Evolutionary conservation across 2,797 vertebrate genomes (phyloP).

Genomic region (Dermochelys coriacea): DNA sequence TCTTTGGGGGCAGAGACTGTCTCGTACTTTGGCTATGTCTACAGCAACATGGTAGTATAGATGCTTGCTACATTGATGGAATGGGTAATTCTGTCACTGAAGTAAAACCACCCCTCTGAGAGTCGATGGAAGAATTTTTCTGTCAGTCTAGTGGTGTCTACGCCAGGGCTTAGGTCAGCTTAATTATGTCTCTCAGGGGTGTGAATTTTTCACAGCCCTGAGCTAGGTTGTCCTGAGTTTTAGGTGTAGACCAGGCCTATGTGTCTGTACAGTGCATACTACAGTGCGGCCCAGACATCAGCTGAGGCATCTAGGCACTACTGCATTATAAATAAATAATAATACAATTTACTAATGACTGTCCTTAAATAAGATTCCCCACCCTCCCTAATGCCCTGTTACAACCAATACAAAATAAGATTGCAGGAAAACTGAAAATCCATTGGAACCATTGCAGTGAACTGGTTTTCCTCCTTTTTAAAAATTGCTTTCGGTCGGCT

Average conservation of each 20-base stretch:
- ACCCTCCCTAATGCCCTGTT: not conserved
- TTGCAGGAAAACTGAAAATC: not conserved
- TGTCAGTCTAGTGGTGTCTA: not conserved
- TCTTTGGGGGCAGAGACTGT: not conserved
- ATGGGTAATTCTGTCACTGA: not conserved
- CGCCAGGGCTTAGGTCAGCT: not conserved
- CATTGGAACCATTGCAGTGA: not conserved
- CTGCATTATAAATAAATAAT: not conserved
- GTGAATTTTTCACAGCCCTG: not conserved
- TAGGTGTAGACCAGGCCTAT: not conserved
- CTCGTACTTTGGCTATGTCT: not conserved
- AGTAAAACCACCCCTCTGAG: not conserved
- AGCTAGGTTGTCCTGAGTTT: not conserved
- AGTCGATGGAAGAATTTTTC: not conserved
- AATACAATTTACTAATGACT: not conserved
- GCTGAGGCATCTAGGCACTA: not conserved
- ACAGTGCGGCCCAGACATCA: not conserved
- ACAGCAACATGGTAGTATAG: not conserved
- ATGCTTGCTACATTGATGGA: not conserved
- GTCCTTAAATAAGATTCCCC: not conserved
- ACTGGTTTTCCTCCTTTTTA: not conserved
- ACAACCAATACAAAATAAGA: not conserved
- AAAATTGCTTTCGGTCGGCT: not conserved
- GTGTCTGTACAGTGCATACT: not conserved
- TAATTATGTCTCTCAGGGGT: not conserved